Base-by-base conservation (phyloP, 2,888 invertebrate genomes). In the Phengaris alcon region DNA sequence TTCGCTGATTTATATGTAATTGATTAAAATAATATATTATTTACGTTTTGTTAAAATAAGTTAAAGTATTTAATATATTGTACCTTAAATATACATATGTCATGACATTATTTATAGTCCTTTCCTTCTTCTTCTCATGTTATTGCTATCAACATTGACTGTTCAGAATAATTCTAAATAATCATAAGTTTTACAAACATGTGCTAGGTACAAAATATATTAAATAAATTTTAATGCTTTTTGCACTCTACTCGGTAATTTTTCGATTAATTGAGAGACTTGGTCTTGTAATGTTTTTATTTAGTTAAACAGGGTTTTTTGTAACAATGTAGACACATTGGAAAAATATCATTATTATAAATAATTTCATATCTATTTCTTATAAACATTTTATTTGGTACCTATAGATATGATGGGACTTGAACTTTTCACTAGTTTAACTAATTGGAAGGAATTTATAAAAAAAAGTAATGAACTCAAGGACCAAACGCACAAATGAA, bases 11-110 rank as follows among this genome's bases (percentile, higher is more conserved):
- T 79, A 77, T 78, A 75, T 48, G 48, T 48, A 48, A 48, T 48
- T 48, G 48, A 69, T 72, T 78, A 83, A 84, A 85, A 86, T 89
- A 89, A 88, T 89, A 88, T 88, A 88, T 87, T 86, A 80, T 81
- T 82, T 76, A 75, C 52, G 57, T 75, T 75, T 69, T 35, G 75
- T 75, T 78, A 73, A 76, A 76, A 44, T 68, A 73, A 13, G 44
- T 44, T 55, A 75, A 13, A 74, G 69, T 64, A 75, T 64, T 69
- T 72, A 78, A 78, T 82, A 52, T 54, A 72, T 83, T 85, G 72
- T 72, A 72, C 54, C 72, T 72, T 72, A 35, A 84, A 84, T 64
- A 84, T 72, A 72, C 72, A 72, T 35, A 72, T 54, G 13, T 72
- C 72, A 72, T 72, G 72, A 72, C 72, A 72, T 72, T 35, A 72